Base-by-base conservation (phyloP, 2,888 invertebrate genomes). In the Cosmia pyralina region DNA sequence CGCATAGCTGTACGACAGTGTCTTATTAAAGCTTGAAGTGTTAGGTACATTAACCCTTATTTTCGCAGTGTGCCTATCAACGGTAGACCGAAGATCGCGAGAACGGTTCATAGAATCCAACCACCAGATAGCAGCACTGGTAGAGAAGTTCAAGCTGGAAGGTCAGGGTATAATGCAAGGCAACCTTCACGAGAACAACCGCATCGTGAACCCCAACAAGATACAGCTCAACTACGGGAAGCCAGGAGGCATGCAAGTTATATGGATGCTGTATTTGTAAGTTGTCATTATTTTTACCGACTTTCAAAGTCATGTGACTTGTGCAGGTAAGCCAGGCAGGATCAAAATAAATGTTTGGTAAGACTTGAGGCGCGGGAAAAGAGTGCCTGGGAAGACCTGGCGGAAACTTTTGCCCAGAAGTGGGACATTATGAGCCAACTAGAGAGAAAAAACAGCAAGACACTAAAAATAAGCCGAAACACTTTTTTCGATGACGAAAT, bases 21-120 rank as follows among this genome's bases (percentile, higher is more conserved):
- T n/a, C n/a, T n/a, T n/a, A n/a, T n/a, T n/a, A n/a, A n/a, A n/a
- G n/a, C n/a, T n/a, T n/a, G n/a, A n/a, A n/a, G n/a, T n/a, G n/a
- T n/a, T n/a, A n/a, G n/a, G n/a, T n/a, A n/a, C n/a, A n/a, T n/a
- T n/a, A n/a, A n/a, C n/a, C n/a, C n/a, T n/a, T 38, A 1, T 28
- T 59, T 69, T 17, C 60, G 0, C 90, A 96, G 96, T 97, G 69
- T 97, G 97, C 84, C 91, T 97, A 22, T 97, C 97, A 72, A 97
- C 97, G 2, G 97, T 97, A 28, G 97, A 97, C 91, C 91, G 97
- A 46, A 92, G 97, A 83, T 99, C 99, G 0, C 97, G 99, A 19
- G 99, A 99, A 90, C 97, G 99, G 41, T 99, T 99, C 90, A 96
- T 98, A 59, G 99, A 99, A 90, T 99, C 99, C 1, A 99, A 98